Conservation (phyloP, 2,797 vertebrate species). For the Galagoides demidoff region DNA sequence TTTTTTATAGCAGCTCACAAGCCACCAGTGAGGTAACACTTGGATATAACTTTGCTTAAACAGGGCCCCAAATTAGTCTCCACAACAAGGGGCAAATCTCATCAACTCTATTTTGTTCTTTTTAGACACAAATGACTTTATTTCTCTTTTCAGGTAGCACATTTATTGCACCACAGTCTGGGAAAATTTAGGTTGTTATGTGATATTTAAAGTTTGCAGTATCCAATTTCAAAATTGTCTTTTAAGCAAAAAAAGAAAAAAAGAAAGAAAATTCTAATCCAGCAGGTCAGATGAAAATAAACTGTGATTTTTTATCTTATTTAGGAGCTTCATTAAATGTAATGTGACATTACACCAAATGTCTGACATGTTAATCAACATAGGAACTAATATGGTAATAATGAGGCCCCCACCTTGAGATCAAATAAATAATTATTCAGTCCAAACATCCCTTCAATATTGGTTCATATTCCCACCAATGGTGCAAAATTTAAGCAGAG, state of each 20-base stretch:
- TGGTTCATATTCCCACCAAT: background rate
- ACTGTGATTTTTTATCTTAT: conserved; percentile 45
- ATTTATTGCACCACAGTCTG: background rate
- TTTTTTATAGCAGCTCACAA: background rate
- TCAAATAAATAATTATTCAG: conserved; percentile 31
- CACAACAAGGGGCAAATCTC: background rate
- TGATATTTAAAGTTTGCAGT: background rate
- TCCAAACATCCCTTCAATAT: conserved; percentile 39
- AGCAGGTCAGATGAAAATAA: background rate
- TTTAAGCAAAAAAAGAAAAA: conserved; percentile 15
- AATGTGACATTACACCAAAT: background rate
- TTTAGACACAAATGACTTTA: background rate
- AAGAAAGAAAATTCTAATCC: conserved; percentile 26
- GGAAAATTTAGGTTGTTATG: background rate
- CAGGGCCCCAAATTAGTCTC: background rate
- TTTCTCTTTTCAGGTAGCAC: background rate
- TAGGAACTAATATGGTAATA: background rate
- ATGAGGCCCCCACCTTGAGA: conserved; percentile 7
- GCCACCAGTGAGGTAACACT: background rate
- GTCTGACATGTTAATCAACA: background rate
- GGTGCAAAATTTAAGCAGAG: background rate
- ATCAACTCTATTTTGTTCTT: background rate
- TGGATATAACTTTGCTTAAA: background rate
- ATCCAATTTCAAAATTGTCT: conserved; percentile 45
- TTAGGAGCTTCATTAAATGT: conserved; percentile 36